phyloP scores from a whole-genome alignment of 2,888 invertebrate genomes.

The Papilio gigon region DNA sequence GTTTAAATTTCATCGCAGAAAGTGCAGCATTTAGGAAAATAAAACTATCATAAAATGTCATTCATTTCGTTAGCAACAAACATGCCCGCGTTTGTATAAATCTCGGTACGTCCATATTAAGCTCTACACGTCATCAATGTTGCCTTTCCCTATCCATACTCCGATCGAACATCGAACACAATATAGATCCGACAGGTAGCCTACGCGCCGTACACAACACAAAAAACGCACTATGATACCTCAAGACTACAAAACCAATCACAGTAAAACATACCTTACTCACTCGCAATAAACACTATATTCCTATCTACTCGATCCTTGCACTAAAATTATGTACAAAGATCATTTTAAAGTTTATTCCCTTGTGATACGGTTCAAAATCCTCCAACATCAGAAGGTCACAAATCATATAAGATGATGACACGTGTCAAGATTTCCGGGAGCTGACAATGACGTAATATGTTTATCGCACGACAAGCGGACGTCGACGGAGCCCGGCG shows the following conservation, averaged over 20 bases:
- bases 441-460: conserved; percentile 76
- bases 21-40: too few relatives aligned
- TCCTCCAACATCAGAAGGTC: conserved; percentile 35
- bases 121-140: conserved; percentile 42
- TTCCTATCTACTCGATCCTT: neutral
- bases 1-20: too few relatives aligned
- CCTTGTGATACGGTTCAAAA: conserved; percentile 45
- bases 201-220: conserved; percentile 50
- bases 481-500: conserved; percentile 46
- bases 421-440: conserved; percentile 70
- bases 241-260: neutral
- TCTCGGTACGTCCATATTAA: conserved; percentile 31
- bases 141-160: conserved; percentile 51
- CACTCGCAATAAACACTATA: neutral
- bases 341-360: conserved; percentile 1
- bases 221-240: conserved; percentile 49
- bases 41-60: too few relatives aligned
- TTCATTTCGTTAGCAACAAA: too few relatives aligned
- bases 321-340: neutral
- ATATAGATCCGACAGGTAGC: conserved; percentile 70
- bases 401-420: conserved; percentile 65
- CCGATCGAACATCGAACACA: conserved; percentile 64
- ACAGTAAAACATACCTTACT: conserved; percentile 48
- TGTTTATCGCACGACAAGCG: conserved; percentile 70
- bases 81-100: too few relatives aligned